Base-by-base conservation (phyloP, 2,797 vertebrate genomes). In the Champsocephalus esox region DNA sequence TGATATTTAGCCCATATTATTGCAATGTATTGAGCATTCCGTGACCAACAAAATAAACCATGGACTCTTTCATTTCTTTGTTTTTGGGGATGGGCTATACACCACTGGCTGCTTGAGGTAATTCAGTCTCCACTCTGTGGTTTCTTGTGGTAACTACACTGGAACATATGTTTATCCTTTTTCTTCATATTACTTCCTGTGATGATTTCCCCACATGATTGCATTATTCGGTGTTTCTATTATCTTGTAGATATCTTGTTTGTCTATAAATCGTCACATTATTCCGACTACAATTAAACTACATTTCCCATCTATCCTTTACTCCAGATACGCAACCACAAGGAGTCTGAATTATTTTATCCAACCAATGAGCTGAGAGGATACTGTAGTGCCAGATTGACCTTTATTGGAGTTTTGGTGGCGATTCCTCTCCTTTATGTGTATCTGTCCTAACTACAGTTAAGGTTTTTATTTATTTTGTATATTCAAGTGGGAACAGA, bases 241-340 rank as follows among this genome's bases (percentile, higher is more conserved):
- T 19, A 1, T 10, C 5, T n/a, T 21, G 3, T 8, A n/a, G n/a
- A n/a, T n/a, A n/a, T n/a, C n/a, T n/a, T n/a, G 8, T 19, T 70
- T n/a, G 4, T 14, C 3, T 24, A 13, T 16, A 41, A 52, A 44
- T 4, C 12, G 3, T 13, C n/a, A 12, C 3, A 3, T 5, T 2
- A 5, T 16, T 21, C 2, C 1, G 1, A 4, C 9, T 11, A 17
- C 3, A 10, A 0, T 9, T 16, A 1, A 43, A 94, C 93, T 93
- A 93, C 94, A 91, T 49, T 72, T 93, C 93, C 94, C 92, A 89
- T 48, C 6, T 0, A 4, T 81, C 77, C 57, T 55, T 50, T 44
- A 43, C 17, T 21, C 9, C 43, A 70, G 60, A 68, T 67, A 16
- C 13, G 50, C 2, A 8, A 2, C 14, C 2, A 1, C 17, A 5